Evolutionary conservation across 2,888 invertebrate genomes (phyloP).

Genomic region (Ypsolopha scabrella): DNA sequence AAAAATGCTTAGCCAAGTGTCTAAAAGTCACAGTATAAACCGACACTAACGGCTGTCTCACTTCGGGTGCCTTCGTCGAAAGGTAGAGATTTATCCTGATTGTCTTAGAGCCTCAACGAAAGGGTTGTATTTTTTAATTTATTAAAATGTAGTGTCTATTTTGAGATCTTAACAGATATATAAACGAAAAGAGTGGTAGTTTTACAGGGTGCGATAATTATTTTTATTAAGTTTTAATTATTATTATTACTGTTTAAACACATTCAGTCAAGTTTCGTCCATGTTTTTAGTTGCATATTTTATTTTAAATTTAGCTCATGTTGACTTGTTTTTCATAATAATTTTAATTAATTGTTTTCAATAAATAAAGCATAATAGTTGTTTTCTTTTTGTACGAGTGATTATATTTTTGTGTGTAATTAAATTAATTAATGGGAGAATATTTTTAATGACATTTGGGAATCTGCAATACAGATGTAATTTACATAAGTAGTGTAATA

Average conservation of each 20-base stretch:
- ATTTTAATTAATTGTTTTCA: constrained; percentile 56
- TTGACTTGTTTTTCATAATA: constrained; percentile 60
- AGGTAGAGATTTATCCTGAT: too few species aligned
- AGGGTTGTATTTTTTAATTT: background rate
- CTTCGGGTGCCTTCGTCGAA: too few species aligned
- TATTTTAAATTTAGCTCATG: constrained; percentile 53
- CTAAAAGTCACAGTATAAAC: too few species aligned
- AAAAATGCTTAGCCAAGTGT: too few species aligned
- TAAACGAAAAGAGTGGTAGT: constrained; percentile 27
- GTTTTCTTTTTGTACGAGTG: constrained; percentile 36
- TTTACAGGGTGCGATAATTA: constrained; percentile 58
- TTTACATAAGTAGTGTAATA: background rate
- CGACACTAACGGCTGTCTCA: too few species aligned
- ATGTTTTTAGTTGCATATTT: constrained; percentile 67
- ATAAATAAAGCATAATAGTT: constrained; percentile 50
- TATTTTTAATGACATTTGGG: constrained; percentile 44
- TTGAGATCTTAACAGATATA: background rate
- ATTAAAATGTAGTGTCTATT: background rate
- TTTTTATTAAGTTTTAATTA: constrained; percentile 38
- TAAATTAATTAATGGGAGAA: constrained; percentile 27
- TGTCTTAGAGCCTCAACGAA: background rate
- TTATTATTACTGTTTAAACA: constrained; percentile 44
- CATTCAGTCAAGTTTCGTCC: constrained; percentile 62
- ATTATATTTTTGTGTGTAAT: constrained; percentile 21
- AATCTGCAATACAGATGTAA: constrained; percentile 61